Conservation (phyloP, 2,797 vertebrate genomes). For the Xenentodon cancila region DNA sequence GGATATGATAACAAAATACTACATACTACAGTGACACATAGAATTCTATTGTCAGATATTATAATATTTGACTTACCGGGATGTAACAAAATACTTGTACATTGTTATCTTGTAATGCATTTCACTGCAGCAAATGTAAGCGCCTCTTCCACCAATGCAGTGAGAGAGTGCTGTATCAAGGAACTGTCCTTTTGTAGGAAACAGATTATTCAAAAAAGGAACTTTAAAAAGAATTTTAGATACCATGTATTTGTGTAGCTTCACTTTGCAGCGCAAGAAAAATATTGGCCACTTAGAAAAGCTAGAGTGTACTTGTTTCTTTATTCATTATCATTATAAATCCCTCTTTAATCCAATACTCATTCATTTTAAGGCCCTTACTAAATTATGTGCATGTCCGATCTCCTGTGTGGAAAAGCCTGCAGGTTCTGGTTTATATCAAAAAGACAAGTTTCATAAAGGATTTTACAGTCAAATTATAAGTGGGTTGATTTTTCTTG, state of each 20-base stretch:
- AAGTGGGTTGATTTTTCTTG: conserved; percentile 62
- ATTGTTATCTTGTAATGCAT: too few species aligned
- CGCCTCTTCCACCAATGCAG: conserved; percentile 1
- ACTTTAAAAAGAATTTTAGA: neutral
- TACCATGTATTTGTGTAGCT: neutral
- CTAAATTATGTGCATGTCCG: conserved; percentile 7
- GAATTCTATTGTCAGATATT: too few species aligned
- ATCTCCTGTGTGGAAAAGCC: conserved; percentile 5
- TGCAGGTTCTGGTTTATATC: conserved; percentile 7
- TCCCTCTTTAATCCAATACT: neutral
- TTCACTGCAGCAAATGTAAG: neutral
- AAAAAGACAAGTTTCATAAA: conserved; percentile 44
- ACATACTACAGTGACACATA: too few species aligned
- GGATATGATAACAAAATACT: too few species aligned
- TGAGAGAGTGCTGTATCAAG: neutral
- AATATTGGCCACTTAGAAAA: neutral
- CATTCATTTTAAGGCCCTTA: conserved; percentile 8
- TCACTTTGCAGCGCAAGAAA: neutral
- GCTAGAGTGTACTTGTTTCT: too few species aligned
- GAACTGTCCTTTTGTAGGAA: neutral
- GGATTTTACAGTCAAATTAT: conserved; percentile 58
- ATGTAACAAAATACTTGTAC: too few species aligned
- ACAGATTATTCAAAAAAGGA: neutral
- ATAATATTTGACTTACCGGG: too few species aligned
- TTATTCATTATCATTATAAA: neutral